Base-by-base conservation (phyloP, 2,113 vertebrate genomes). In the Nettapus auritus region DNA sequence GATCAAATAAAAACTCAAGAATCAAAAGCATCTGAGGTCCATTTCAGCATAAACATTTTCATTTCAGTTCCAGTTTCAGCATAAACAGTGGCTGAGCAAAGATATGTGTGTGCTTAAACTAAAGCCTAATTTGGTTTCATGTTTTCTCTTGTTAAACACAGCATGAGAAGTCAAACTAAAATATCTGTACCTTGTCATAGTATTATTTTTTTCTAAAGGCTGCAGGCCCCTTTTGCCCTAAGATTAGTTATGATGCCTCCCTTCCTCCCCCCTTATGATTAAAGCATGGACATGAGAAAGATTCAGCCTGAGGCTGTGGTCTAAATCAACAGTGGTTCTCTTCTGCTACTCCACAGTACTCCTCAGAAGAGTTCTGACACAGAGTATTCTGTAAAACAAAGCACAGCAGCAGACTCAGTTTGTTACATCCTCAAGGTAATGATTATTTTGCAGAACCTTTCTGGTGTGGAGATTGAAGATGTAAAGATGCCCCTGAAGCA, bases 261-360 rank as follows among this genome's bases (percentile, higher is more conserved):
- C 46, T 22, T 10, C 20, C 46, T 48, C 46, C 46, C 21, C 46
- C 77, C 53, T 95, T 91, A 90, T 26, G n/a, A 94, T 81, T 78
- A 94, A 85, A 74, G 52, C 79, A 75, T 80, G 93, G 84, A 68
- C 33, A 63, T 75, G 60, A 76, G 67, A 93, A 84, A 70, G 29
- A 84, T 71, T 91, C 59, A 97, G 59, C 60, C 73, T 91, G 64
- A 91, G 77, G 50, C 84, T 86, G 46, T 21, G 31, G 67, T 59
- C 93, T 76, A 97, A 87, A 82, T 96, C 86, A 82, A 42, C 44
- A 78, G 48, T 56, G 25, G 88, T 42, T 96, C 67, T 94, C 29
- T 92, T 52, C 67, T 69, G 94, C 79, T 92, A 77, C 60, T 96
- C 89, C 56, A 79, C 69, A 70, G 88, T 77, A 79, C 88, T 90